Percentiles rank a stretch among this genome's conserved stretches.
Conservation (phyloP, 35 echinoderm and acorn worm species). For the Apostichopus parvimensis region DNA sequence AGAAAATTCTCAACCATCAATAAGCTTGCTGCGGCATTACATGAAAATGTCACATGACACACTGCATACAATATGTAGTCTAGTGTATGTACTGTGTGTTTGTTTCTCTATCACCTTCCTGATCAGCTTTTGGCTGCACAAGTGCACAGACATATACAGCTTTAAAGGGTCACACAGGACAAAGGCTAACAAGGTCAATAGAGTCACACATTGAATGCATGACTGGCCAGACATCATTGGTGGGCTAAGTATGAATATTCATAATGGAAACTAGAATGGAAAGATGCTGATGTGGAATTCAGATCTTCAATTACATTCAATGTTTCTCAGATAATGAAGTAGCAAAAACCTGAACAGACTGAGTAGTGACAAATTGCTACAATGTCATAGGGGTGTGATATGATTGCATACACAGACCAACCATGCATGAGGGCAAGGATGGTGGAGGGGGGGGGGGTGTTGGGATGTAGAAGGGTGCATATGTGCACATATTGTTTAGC, state of each 20-base stretch:
- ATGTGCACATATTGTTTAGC: no score
- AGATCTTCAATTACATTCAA: constrained; percentile 37
- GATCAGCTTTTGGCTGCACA: neutral
- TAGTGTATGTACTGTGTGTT: neutral
- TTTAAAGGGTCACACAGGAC: constrained; percentile 45
- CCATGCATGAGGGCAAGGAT: no score
- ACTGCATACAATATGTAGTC: neutral
- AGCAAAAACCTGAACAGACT: constrained; percentile 30
- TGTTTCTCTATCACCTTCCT: constrained; percentile 10
- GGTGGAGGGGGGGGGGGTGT: no score
- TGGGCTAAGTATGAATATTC: constrained; percentile 20
- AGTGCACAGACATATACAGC: constrained; percentile 10
- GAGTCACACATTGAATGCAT: constrained; percentile 42
- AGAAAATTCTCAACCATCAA: constrained; percentile 26
- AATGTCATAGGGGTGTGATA: neutral
- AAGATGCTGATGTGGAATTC: constrained; percentile 43
- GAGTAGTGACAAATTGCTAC: constrained; percentile 31
- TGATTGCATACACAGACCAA: no score
- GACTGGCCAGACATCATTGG: constrained; percentile 39
- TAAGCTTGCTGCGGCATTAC: neutral
- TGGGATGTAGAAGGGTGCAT: no score
- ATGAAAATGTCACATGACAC: constrained; percentile 27
- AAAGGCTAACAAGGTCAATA: constrained; percentile 43
- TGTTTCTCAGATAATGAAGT: constrained; percentile 30
- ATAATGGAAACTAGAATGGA: constrained; percentile 37